A percentile compares a stretch with the other conserved stretches of the same genome.
Conservation (phyloP, 2,113 vertebrate species). For the Atractosteus spatula region DNA sequence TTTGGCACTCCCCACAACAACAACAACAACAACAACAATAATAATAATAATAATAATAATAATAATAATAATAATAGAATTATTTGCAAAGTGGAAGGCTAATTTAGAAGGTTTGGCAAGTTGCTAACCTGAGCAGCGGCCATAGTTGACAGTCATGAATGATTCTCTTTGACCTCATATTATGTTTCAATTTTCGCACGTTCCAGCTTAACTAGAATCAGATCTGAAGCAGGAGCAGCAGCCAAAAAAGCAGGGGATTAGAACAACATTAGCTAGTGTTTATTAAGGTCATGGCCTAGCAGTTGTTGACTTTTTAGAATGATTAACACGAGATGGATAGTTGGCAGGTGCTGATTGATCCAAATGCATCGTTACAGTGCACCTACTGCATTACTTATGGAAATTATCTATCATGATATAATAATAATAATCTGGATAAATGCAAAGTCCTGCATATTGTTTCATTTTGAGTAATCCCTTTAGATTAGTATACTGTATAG, state of each 20-base stretch:
- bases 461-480: too few relatives aligned
- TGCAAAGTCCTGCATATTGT: too few relatives aligned
- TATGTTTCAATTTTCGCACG: conserved; percentile 26
- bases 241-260: conserved; percentile 15
- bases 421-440: too few relatives aligned
- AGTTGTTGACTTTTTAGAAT: conserved; percentile 25
- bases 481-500: too few relatives aligned
- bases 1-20: not conserved
- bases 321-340: conserved; percentile 30
- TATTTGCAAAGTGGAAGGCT: conserved; percentile 20
- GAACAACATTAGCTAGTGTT: conserved; percentile 32
- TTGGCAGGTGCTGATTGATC: conserved; percentile 8
- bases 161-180: conserved; percentile 13
- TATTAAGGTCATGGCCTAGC: conserved; percentile 35
- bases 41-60: too few relatives aligned
- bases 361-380: not conserved
- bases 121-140: conserved; percentile 29
- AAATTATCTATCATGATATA: too few relatives aligned
- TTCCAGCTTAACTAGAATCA: conserved; percentile 31
- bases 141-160: conserved; percentile 23
- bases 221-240: conserved; percentile 7
- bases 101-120: conserved; percentile 34
- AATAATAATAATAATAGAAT: too few relatives aligned
- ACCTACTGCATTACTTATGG: not conserved
- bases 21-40: too few relatives aligned